phyloP scores from a whole-genome alignment of 2,113 vertebrate genomes.

The Cairina moschata region DNA sequence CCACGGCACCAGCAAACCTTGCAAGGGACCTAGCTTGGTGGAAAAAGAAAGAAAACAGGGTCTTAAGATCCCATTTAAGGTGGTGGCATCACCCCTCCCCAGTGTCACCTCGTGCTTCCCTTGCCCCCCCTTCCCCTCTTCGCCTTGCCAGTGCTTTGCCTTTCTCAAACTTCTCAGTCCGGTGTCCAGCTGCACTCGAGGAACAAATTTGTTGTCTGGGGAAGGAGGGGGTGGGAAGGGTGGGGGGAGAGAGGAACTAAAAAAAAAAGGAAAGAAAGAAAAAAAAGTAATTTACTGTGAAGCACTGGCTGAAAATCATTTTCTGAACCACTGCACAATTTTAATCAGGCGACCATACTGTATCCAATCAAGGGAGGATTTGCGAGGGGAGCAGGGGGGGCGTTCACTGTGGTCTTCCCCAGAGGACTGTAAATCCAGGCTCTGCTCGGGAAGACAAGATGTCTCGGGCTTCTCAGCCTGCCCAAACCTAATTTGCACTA shows the following conservation, averaged over 20 bases:
- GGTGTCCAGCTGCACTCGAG: constrained; percentile 35
- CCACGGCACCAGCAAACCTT: background rate
- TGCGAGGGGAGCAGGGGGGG: background rate
- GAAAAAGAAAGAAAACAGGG: background rate
- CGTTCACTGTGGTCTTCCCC: constrained; percentile 46
- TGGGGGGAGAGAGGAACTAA: no score
- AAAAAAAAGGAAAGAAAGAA: no score
- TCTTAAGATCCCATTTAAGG: background rate
- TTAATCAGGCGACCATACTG: constrained; percentile 63
- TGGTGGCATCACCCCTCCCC: background rate
- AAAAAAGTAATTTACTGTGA: constrained; percentile 52
- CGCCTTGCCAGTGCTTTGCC: fast-evolving
- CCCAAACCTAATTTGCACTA: constrained; percentile 73
- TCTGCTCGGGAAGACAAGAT: constrained; percentile 63
- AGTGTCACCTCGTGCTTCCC: background rate
- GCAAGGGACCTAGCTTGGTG: background rate
- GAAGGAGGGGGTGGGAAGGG: no score
- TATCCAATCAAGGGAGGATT: constrained; percentile 68
- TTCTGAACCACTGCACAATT: constrained; percentile 64
- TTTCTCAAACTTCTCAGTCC: background rate
- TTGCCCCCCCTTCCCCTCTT: background rate
- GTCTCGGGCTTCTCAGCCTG: constrained; percentile 31
- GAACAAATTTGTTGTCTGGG: constrained; percentile 29
- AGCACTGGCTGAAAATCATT: constrained; percentile 66
- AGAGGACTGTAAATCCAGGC: constrained; percentile 69